Percentiles rank a stretch among this genome's conserved stretches.
Conservation (phyloP, 2,888 invertebrate species). For the Platycheirus rosarum region DNA sequence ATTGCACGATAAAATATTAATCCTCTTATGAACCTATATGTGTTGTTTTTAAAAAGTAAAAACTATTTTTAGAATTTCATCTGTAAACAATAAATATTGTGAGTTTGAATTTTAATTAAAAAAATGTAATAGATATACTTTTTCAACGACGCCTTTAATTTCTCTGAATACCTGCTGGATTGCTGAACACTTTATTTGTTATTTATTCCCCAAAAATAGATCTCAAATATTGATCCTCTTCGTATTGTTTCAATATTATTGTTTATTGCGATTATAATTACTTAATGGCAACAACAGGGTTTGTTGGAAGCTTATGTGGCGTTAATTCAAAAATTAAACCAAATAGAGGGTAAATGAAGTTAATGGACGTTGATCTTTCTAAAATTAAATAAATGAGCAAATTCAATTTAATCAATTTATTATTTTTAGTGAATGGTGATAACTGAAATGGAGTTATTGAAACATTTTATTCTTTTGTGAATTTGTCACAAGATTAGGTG, state of each 20-base stretch:
- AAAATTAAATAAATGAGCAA: constrained; percentile 26
- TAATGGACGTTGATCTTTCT: constrained; percentile 25
- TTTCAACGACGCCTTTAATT: too few relatives aligned
- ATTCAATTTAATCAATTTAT: constrained; percentile 19
- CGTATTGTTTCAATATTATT: neutral
- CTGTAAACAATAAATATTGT: too few relatives aligned
- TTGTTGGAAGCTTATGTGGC: too few relatives aligned
- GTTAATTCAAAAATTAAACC: constrained; percentile 16
- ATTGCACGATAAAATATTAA: too few relatives aligned
- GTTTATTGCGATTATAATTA: neutral
- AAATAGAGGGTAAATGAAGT: neutral
- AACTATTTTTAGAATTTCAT: too few relatives aligned
- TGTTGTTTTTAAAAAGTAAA: too few relatives aligned
- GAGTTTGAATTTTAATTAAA: too few relatives aligned
- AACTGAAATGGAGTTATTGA: too few relatives aligned
- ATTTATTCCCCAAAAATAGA: neutral
- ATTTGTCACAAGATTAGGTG: neutral
- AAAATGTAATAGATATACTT: too few relatives aligned
- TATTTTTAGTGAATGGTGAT: neutral
- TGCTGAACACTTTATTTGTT: neutral
- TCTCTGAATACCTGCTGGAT: too few relatives aligned
- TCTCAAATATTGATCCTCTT: neutral
- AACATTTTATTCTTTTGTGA: neutral
- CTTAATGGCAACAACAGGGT: neutral
- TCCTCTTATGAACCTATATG: too few relatives aligned